These are phyloP conservation scores for Bellardia bayeri DNA, from an alignment of 2,888 invertebrate species.

Conservation along the genomic window DNA sequence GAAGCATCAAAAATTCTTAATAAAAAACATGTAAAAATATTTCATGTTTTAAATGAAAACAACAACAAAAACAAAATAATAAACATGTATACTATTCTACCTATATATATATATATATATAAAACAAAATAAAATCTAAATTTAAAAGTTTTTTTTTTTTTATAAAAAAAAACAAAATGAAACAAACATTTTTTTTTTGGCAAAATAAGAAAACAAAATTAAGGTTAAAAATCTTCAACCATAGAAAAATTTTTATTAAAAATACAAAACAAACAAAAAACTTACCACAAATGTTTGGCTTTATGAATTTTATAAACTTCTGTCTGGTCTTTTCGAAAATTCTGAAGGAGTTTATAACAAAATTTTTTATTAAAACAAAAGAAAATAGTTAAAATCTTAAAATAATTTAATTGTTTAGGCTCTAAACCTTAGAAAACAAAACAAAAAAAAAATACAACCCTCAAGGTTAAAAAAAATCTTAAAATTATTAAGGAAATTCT, in stretches of 20 bases:
- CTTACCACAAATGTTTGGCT: slow-evolving; percentile 66
- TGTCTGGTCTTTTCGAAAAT: slow-evolving; percentile 26
- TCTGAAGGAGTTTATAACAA: slow-evolving; percentile 64
- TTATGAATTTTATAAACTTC: slow-evolving; percentile 69
- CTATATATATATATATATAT: slow-evolving; percentile 15
- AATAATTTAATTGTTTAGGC: slow-evolving; percentile 72
- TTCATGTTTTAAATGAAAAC: slow-evolving; percentile 51
- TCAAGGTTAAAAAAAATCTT: slow-evolving; percentile 60
- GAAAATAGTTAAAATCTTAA: slow-evolving; percentile 71
- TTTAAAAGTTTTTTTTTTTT: slow-evolving; percentile 43
- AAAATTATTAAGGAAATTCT: slow-evolving; percentile 52
- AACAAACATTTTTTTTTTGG: slow-evolving; percentile 36
- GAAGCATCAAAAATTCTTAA: slow-evolving; percentile 65
- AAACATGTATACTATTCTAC: slow-evolving; percentile 63
- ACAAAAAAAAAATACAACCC: slow-evolving; percentile 51
- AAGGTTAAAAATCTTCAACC: slow-evolving; percentile 65
- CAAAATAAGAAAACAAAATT: slow-evolving; percentile 38
- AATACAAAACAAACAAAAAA: slow-evolving; percentile 42
- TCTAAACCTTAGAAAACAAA: slow-evolving; percentile 69
- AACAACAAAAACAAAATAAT: slow-evolving; percentile 32
- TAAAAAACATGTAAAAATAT: slow-evolving; percentile 60
- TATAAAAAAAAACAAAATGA: not conserved
- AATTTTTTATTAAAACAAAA: slow-evolving; percentile 61
- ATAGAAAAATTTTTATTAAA: slow-evolving; percentile 64
- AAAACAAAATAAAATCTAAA: slow-evolving; percentile 38